phyloP scores from a whole-genome alignment of 2,797 vertebrate species.

The Todus mexicanus region DNA sequence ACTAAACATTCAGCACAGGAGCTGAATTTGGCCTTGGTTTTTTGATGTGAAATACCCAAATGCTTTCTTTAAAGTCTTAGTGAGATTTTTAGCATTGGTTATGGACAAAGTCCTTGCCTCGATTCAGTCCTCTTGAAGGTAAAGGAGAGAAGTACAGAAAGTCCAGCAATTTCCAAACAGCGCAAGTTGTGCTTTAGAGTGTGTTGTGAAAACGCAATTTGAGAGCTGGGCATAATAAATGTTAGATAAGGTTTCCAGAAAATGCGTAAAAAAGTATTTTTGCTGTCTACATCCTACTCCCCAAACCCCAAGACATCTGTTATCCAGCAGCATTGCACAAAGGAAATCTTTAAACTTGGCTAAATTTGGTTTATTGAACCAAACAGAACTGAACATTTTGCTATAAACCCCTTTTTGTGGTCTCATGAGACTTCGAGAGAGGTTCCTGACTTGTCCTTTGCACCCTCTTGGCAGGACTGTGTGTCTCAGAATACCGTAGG shows the following conservation, averaged over 20 bases:
- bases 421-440: background rate
- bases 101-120: background rate
- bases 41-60: background rate
- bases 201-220: background rate
- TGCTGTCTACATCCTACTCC: background rate
- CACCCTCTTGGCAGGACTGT: background rate
- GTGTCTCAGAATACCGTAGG: background rate
- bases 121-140: background rate
- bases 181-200: background rate
- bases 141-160: background rate
- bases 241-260: background rate
- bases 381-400: background rate
- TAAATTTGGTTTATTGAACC: background rate
- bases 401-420: background rate
- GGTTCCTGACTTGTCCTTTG: background rate
- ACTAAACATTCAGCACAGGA: background rate
- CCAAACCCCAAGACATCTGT: background rate
- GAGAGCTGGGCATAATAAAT: background rate
- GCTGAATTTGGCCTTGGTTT: background rate
- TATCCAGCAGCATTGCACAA: background rate
- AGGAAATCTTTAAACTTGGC: background rate
- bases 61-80: background rate
- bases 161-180: background rate
- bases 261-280: background rate
- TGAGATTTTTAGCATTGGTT: background rate